Conservation (phyloP, 2,113 vertebrate species). For the Dipodomys merriami region DNA sequence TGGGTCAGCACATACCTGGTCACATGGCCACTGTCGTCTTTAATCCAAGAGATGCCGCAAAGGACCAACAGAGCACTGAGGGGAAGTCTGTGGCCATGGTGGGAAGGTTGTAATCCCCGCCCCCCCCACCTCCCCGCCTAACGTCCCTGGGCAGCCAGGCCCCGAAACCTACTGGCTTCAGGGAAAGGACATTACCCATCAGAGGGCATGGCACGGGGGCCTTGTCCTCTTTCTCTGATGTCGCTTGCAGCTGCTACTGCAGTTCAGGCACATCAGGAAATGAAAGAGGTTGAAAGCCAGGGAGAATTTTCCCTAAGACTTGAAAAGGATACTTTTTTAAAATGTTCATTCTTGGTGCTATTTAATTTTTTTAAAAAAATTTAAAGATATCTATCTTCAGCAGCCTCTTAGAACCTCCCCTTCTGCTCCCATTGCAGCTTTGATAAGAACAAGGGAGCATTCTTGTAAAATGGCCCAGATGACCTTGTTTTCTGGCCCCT, state of each 20-base stretch:
- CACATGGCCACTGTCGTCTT: not conserved
- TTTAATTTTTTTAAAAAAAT: not conserved
- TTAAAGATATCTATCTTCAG: not conserved
- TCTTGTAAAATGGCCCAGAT: not conserved
- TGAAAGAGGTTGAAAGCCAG: not conserved
- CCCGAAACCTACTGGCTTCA: not conserved
- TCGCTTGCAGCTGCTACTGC: not conserved
- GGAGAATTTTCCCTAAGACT: not conserved
- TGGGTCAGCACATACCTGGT: constrained; percentile 16
- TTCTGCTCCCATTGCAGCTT: not conserved
- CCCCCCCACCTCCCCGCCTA: rapidly evolving
- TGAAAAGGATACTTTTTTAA: not conserved
- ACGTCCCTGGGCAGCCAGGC: not conserved
- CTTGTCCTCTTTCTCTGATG: not conserved
- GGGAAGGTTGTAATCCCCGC: not conserved
- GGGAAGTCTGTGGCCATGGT: rapidly evolving
- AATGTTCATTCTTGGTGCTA: not conserved
- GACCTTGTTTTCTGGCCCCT: not conserved
- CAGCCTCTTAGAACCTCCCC: not conserved
- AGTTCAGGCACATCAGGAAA: not conserved
- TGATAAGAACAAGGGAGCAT: not conserved
- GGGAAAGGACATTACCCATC: not conserved
- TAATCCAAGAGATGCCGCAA: not conserved
- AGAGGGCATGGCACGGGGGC: rapidly evolving
- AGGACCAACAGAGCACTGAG: not conserved